These are phyloP conservation scores for Aegithalos caudatus DNA, from an alignment of 2,113 vertebrate species.

Conservation along the genomic window DNA sequence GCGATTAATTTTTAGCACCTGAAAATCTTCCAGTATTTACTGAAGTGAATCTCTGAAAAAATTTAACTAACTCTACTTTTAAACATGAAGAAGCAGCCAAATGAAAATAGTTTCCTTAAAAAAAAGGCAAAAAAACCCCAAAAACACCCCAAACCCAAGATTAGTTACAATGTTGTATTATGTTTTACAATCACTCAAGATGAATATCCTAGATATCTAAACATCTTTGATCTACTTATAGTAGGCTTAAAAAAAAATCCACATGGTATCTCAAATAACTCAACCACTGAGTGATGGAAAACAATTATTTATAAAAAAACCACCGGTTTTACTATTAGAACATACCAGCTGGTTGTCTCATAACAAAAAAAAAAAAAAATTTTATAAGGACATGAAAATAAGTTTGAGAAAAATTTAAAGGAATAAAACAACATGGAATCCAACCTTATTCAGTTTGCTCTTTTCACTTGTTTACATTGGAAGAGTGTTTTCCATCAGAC, in stretches of 20 bases:
- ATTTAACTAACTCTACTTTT: background rate
- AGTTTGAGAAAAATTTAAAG: background rate
- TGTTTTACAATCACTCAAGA: background rate
- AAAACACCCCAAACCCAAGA: background rate
- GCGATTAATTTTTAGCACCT: background rate
- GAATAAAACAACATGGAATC: background rate
- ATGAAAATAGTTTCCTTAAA: background rate
- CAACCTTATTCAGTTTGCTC: background rate
- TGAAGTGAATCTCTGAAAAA: background rate
- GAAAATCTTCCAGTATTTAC: background rate
- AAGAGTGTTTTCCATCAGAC: background rate
- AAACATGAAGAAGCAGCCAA: background rate
- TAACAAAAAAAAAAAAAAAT: background rate
- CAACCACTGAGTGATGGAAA: background rate
- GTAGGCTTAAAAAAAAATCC: background rate
- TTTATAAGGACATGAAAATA: background rate
- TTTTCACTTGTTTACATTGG: background rate
- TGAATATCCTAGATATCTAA: background rate
- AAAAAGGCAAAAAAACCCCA: fast-evolving
- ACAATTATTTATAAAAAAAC: background rate
- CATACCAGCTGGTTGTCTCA: background rate
- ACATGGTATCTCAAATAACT: background rate
- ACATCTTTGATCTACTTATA: background rate
- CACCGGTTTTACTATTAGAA: background rate
- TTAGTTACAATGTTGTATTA: background rate